A percentile compares a stretch with the other conserved stretches of the same genome.
phyloP scores from a whole-genome alignment of 2,113 vertebrate species.

The Hemicordylus capensis region DNA sequence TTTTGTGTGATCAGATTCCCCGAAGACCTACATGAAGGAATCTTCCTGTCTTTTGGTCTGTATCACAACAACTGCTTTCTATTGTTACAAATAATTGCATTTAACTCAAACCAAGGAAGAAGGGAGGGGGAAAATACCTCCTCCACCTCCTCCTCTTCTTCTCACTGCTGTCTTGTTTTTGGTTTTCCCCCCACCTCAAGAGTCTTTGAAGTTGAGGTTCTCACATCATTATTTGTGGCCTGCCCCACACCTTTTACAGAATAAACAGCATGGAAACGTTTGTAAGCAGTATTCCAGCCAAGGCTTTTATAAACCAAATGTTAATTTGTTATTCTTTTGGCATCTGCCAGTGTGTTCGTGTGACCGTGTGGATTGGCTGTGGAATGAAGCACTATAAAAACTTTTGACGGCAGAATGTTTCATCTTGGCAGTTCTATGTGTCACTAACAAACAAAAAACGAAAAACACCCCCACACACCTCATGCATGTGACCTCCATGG shows the following conservation, averaged over 20 bases:
- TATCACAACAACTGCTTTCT: not conserved
- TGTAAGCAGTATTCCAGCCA: conserved; percentile 55
- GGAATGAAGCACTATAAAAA: conserved; percentile 64
- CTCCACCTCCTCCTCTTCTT: no score
- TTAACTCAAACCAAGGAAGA: not conserved
- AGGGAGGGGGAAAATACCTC: conserved; percentile 22
- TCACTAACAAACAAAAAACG: conserved; percentile 61
- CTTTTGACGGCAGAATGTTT: conserved; percentile 59
- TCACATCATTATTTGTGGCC: conserved; percentile 63
- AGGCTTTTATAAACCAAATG: conserved; percentile 65
- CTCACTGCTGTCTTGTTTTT: conserved; percentile 49
- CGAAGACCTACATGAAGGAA: not conserved
- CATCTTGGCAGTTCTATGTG: conserved; percentile 64
- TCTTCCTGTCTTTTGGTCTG: not conserved
- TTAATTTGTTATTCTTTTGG: conserved; percentile 74
- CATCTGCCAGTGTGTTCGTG: conserved; percentile 58
- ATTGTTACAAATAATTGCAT: not conserved
- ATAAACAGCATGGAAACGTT: conserved; percentile 56
- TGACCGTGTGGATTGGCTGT: conserved; percentile 69
- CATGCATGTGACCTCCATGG: conserved; percentile 38
- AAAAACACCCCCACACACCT: conserved; percentile 53
- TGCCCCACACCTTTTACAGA: conserved; percentile 64
- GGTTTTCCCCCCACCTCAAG: conserved; percentile 60
- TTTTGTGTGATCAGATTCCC: not conserved
- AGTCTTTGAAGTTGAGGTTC: conserved; percentile 64